Base-by-base conservation (phyloP, 2,888 invertebrate species). In the Saturnia japonica region DNA sequence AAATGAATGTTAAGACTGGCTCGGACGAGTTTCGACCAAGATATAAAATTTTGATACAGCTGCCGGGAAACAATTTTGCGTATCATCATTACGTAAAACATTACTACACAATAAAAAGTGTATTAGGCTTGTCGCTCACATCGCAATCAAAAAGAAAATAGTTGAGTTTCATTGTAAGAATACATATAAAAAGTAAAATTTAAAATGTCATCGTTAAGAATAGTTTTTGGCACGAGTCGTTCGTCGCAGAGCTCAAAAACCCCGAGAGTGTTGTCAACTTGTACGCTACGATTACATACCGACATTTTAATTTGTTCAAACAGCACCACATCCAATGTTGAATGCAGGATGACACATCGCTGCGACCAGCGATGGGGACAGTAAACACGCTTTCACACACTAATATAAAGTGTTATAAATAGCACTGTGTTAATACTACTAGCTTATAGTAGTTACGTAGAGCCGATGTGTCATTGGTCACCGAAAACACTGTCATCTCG, bases 341-440 rank as follows among this genome's bases (percentile, higher is more conserved):
- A 87, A 89, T n/a, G n/a, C n/a, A n/a, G n/a, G n/a, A n/a, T 93
- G 92, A 93, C 92, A 92, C 93, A 92, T 89, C 89, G 86, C 87
- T 85, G 77, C 85, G 57, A 60, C 28, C 87, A 85, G 77, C 85
- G 57, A 60, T 60, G 57, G 57, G 82, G 83, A 90, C 92, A 91
- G 93, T 93, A 93, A 93, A 93, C 91, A 89, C 81, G 85, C 85
- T 86, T 83, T 82, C 88, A 89, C 88, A 89, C 88, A 85, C 88
- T 28, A 14, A 86, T 85, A 86, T 83, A 85, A 83, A 83, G 84
- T 85, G 79, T 81, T 90, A 92, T 91, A 90, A 91, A 91, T 91
- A 91, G 91, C 88, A 87, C 88, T 87, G 88, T 90, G 87, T 88
- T 88, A 90, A 90, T 87, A 86, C 83, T 25, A 54, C 14, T 9